Conservation (phyloP, 2,797 vertebrate species). For the Falco concolor region DNA sequence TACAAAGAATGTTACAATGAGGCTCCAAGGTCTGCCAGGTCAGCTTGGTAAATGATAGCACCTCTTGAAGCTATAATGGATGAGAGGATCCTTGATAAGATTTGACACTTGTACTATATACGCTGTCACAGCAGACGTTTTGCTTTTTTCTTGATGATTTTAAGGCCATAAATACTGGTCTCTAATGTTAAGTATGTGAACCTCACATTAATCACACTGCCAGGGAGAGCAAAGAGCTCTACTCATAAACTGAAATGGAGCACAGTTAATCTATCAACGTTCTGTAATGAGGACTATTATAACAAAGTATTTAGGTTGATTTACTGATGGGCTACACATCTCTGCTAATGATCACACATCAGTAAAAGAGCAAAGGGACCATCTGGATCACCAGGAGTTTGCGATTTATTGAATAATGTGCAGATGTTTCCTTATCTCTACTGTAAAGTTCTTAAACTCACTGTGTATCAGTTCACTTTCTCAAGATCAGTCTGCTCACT, state of each 20-base stretch:
- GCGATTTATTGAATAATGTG: background rate
- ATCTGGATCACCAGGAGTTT: background rate
- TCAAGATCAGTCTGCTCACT: background rate
- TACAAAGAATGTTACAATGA: constrained; percentile 36
- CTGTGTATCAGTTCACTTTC: background rate
- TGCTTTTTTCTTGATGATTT: constrained; percentile 59
- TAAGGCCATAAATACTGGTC: constrained; percentile 56
- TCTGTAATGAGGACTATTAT: constrained; percentile 57
- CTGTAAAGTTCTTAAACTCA: background rate
- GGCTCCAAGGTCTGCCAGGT: constrained; percentile 1
- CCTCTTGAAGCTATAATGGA: constrained; percentile 57
- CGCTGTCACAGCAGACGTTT: constrained; percentile 52
- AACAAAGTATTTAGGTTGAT: constrained; percentile 58
- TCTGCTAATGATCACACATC: constrained; percentile 43
- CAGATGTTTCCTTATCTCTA: background rate
- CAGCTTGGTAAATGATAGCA: constrained; percentile 58
- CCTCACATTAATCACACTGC: constrained; percentile 57
- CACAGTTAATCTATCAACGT: constrained; percentile 59
- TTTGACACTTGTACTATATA: constrained; percentile 55
- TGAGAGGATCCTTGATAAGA: constrained; percentile 61
- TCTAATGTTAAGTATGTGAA: constrained; percentile 58
- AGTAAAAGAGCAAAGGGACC: constrained; percentile 25
- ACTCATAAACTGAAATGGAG: constrained; percentile 51
- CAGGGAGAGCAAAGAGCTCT: constrained; percentile 32
- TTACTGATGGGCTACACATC: constrained; percentile 44